Percentiles rank a stretch among this genome's conserved stretches.
Conservation (phyloP, 1,140 invertebrate species). For the Anastrepha ludens region DNA sequence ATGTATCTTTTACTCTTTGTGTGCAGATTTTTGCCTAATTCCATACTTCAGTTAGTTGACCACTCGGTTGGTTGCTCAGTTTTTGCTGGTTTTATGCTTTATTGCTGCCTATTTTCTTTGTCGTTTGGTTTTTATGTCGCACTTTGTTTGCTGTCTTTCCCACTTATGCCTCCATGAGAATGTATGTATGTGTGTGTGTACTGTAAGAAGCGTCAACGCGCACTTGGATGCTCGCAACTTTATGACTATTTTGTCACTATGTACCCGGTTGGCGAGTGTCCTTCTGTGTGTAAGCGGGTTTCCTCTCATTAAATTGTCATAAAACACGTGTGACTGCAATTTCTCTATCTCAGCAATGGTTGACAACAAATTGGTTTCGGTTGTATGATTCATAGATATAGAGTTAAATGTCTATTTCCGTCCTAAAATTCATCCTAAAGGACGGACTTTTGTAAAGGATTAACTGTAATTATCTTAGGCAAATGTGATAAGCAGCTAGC, state of each 20-base stretch:
- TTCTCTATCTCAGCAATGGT: constrained; percentile 7
- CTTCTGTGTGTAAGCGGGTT: constrained; percentile 14
- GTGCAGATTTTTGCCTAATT: not conserved
- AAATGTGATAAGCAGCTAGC: not conserved
- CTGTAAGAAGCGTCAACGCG: not conserved
- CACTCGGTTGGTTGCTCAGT: not conserved
- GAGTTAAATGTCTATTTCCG: too few species aligned
- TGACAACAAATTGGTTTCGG: constrained; percentile 2
- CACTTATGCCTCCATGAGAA: not conserved
- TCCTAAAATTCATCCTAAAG: too few species aligned
- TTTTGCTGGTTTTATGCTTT: not conserved
- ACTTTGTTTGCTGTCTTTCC: not conserved
- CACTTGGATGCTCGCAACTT: not conserved
- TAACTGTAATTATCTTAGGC: not conserved
- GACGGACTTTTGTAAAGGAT: not conserved
- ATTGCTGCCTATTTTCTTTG: constrained; percentile 35
- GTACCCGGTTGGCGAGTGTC: not conserved
- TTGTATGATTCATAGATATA: not conserved
- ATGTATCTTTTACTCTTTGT: not conserved
- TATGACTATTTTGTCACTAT: constrained; percentile 1
- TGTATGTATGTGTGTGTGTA: not conserved
- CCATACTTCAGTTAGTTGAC: not conserved
- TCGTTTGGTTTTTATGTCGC: constrained; percentile 30
- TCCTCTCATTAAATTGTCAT: constrained; percentile 39
- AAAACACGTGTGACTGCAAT: not conserved